These are phyloP conservation scores for Parus major DNA, from an alignment of 2,113 vertebrate species.

Conservation along the genomic window DNA sequence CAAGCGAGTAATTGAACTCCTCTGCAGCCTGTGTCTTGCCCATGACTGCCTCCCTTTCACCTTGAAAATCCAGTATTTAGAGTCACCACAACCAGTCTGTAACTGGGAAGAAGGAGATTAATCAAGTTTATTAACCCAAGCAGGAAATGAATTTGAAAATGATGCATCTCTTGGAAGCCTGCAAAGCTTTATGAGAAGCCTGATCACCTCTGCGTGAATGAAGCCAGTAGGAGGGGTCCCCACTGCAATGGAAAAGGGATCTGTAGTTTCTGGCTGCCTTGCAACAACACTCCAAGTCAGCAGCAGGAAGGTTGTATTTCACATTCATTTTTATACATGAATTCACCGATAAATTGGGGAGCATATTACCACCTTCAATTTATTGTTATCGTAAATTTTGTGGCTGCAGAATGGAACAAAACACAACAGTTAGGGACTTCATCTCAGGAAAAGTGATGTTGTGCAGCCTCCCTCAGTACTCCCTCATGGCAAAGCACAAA, in stretches of 20 bases:
- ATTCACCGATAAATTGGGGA: not conserved
- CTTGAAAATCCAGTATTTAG: not conserved
- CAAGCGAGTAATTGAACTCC: constrained; percentile 25
- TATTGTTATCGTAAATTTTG: not conserved
- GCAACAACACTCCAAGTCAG: not conserved
- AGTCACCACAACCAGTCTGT: not conserved
- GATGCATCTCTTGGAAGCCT: not conserved
- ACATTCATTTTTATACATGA: not conserved
- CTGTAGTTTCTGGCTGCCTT: not conserved
- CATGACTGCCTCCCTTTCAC: not conserved
- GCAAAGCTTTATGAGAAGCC: not conserved
- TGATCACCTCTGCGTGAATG: not conserved
- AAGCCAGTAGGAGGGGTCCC: not conserved
- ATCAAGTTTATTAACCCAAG: constrained; percentile 35
- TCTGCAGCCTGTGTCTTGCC: not conserved
- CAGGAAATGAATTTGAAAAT: constrained; percentile 39
- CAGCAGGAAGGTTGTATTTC: not conserved
- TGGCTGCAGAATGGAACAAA: not conserved
- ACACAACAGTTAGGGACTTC: not conserved
- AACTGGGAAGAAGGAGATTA: not conserved
- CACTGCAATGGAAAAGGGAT: not conserved
- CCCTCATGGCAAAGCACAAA: not conserved
- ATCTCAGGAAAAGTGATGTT: not conserved
- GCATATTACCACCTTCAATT: not conserved
- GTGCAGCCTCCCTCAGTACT: not conserved